Evolutionary conservation across 1,140 invertebrate species (phyloP).

Genomic region (Tachypleus tridentatus): DNA sequence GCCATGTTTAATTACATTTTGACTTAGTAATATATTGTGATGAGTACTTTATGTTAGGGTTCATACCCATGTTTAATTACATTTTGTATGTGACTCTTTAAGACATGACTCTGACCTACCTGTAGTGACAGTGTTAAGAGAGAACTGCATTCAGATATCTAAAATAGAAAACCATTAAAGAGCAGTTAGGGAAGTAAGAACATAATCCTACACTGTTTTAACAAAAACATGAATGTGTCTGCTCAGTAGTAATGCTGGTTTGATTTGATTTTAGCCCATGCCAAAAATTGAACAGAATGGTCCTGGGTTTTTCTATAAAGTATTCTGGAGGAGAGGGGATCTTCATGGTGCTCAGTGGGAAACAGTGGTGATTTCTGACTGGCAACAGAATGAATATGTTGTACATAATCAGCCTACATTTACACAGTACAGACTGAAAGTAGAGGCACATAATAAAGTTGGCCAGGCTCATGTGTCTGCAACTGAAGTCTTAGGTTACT

Average conservation of each 20-base stretch:
- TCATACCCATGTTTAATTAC: no score
- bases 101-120: no score
- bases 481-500: slow-evolving; percentile 72
- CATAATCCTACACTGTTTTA: no score
- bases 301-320: slow-evolving; percentile 78
- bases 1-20: no score
- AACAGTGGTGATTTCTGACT: slow-evolving; percentile 59
- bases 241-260: neutral
- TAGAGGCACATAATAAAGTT: slow-evolving; percentile 76
- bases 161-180: no score
- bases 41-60: no score
- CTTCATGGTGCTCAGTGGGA: slow-evolving; percentile 56
- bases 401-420: slow-evolving; percentile 80
- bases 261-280: slow-evolving; percentile 49
- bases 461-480: slow-evolving; percentile 76
- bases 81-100: no score
- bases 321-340: slow-evolving; percentile 66
- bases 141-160: no score
- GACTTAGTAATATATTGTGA: no score
- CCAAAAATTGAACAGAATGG: slow-evolving; percentile 92
- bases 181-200: no score
- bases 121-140: no score
- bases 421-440: slow-evolving; percentile 77
- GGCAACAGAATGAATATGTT: slow-evolving; percentile 49
- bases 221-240: neutral